Evolutionary conservation across 2,113 vertebrate genomes (phyloP), one percentile per base, ranked within the genome.

Genomic region (Macrotis lagotis): DNA sequence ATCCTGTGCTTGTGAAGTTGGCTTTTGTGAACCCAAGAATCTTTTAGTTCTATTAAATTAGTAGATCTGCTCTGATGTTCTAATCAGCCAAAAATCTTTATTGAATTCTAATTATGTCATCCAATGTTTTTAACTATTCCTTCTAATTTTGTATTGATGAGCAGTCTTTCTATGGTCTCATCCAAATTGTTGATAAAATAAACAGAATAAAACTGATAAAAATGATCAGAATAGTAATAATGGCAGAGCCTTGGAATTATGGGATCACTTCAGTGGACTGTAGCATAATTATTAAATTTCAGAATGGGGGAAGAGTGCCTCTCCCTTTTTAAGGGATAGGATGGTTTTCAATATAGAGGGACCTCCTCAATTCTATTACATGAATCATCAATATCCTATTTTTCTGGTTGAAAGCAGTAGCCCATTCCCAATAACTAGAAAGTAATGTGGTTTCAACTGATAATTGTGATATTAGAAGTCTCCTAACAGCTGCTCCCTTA

Each of bases 401-500:
- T 83, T 44, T 44, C 19, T 83, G n/a, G 6, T 19, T 83, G 19
- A 83, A 83, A 7, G 66, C 66, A 83, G n/a, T 44, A 83, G 14
- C 11, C 31, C 66, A 83, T 19, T 83, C 66, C 66, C 44, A 83
- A 44, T 16, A 83, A 19, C 66, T 24, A 2, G n/a, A 44, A 83
- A 83, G 66, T 83, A 83, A 44, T 83, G n/a, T 44, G n/a, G 66
- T 83, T 83, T 83, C 66, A 83, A 22, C 8, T 44, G 66, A 83
- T 83, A 83, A 83, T 83, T 44, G 66, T 44, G 66, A 44, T 44
- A 44, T 83, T 83, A 83, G 66, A 19, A 44, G 66, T n/a, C n/a
- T 83, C n/a, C n/a, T 83, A 44, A 83, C 66, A 83, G 66, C 66
- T 83, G n/a, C 66, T 44, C 37, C 16, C 66, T 94, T 93, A 93